phyloP scores from a whole-genome alignment of 2,113 vertebrate genomes.

The Tiliqua scincoides region DNA sequence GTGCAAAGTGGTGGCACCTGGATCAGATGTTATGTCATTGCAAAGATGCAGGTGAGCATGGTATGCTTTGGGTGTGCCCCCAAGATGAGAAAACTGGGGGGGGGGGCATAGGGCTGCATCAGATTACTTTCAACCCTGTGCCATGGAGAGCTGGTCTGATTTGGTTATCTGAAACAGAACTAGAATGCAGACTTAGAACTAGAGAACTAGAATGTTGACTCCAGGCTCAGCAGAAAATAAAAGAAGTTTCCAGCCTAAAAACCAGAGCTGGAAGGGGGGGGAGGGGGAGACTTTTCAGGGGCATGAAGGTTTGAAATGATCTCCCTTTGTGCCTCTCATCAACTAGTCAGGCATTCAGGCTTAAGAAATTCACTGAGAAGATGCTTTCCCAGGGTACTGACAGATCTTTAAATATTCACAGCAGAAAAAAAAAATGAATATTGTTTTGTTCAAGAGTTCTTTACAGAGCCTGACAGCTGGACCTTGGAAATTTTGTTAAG shows the following conservation, averaged over 20 bases:
- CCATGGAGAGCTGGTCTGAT: too few species aligned
- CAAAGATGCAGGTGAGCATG: too few species aligned
- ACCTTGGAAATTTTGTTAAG: conserved; percentile 18
- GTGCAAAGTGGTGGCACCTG: too few species aligned
- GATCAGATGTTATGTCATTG: too few species aligned
- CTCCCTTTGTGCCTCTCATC: conserved; percentile 44
- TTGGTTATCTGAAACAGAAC: conserved; percentile 63
- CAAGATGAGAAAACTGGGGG: conserved; percentile 9
- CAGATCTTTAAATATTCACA: conserved; percentile 53
- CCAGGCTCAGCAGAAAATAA: conserved; percentile 29
- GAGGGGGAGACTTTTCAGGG: conserved; percentile 44
- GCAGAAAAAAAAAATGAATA: conserved; percentile 37
- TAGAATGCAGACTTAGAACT: conserved; percentile 67
- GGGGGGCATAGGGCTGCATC: conserved; percentile 54
- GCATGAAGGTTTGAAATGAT: conserved; percentile 65
- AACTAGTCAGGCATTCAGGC: conserved; percentile 56
- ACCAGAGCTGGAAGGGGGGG: conserved; percentile 1
- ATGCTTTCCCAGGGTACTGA: conserved; percentile 56
- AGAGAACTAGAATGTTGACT: conserved; percentile 71
- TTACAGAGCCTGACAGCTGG: conserved; percentile 46
- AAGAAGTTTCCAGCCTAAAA: conserved; percentile 64
- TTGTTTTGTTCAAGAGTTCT: conserved; percentile 30
- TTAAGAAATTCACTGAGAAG: conserved; percentile 61
- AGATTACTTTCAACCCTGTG: neutral
- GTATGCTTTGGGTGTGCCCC: too few species aligned